These are phyloP conservation scores for Perca schrenkii DNA, from an alignment of 2,113 vertebrate genomes.

Conservation along the genomic window DNA sequence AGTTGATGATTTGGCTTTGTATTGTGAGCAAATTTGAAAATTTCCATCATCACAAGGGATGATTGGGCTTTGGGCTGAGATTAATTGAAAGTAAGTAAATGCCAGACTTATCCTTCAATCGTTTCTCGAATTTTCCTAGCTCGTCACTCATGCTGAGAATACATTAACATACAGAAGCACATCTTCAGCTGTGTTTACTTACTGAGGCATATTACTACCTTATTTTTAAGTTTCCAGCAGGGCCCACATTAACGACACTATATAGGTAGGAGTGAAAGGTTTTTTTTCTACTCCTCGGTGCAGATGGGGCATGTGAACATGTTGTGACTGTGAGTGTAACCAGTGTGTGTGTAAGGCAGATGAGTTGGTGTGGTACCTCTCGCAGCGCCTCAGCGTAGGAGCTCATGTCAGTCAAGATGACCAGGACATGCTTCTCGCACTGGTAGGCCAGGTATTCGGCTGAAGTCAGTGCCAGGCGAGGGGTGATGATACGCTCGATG, in stretches of 20 bases:
- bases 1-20: too few relatives aligned
- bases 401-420: constrained; percentile 90
- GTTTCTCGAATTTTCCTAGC: too few relatives aligned
- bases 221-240: too few relatives aligned
- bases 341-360: not conserved
- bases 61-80: not conserved
- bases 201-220: not conserved
- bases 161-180: not conserved
- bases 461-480: constrained; percentile 86
- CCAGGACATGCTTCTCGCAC: constrained; percentile 89
- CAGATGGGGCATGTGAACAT: not conserved
- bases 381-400: constrained; percentile 88
- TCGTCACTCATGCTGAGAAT: not conserved
- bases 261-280: not conserved
- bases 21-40: too few relatives aligned
- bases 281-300: not conserved
- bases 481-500: constrained; percentile 89
- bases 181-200: not conserved
- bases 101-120: too few relatives aligned
- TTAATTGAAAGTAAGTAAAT: not conserved
- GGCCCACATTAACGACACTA: not conserved
- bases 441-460: constrained; percentile 89
- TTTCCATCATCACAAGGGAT: too few relatives aligned
- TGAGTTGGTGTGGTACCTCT: constrained; percentile 77
- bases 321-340: not conserved